phyloP scores from a whole-genome alignment of 2,888 invertebrate genomes.

The Sinodicranocentrus sp. region DNA sequence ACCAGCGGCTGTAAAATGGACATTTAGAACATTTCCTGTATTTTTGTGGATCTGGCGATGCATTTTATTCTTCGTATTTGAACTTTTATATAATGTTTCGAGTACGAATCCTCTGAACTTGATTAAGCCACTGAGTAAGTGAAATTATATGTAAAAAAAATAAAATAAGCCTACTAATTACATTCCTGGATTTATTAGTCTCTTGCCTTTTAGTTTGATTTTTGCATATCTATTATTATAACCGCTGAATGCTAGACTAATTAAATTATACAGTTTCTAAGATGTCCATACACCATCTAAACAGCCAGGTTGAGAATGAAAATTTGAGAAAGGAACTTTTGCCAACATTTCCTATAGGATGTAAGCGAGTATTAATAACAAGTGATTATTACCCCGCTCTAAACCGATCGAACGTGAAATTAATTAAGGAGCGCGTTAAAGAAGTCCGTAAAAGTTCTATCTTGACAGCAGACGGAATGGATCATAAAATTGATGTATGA shows the following conservation, averaged over 20 bases:
- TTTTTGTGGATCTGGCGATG: conserved; percentile 51
- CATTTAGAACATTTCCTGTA: conserved; percentile 53
- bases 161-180: too few species aligned
- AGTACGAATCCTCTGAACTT: not conserved
- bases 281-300: not conserved
- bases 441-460: conserved; percentile 51
- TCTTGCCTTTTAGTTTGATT: not conserved
- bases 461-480: conserved; percentile 57
- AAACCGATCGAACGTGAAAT: conserved; percentile 39
- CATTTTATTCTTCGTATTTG: conserved; percentile 33
- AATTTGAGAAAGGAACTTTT: conserved; percentile 46
- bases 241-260: not conserved
- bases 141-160: too few species aligned
- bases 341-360: conserved; percentile 68
- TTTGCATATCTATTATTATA: not conserved
- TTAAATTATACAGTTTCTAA: conserved; percentile 15
- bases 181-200: not conserved
- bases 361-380: conserved; percentile 64
- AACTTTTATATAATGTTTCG: conserved; percentile 1
- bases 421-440: conserved; percentile 35
- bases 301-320: conserved; percentile 31
- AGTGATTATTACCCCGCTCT: conserved; percentile 64
- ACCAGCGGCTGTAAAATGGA: conserved; percentile 44
- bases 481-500: conserved; percentile 42
- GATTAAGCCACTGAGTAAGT: not conserved